Evolutionary conservation across 1,140 invertebrate genomes (phyloP).

Genomic region (Drosophila orosa): DNA sequence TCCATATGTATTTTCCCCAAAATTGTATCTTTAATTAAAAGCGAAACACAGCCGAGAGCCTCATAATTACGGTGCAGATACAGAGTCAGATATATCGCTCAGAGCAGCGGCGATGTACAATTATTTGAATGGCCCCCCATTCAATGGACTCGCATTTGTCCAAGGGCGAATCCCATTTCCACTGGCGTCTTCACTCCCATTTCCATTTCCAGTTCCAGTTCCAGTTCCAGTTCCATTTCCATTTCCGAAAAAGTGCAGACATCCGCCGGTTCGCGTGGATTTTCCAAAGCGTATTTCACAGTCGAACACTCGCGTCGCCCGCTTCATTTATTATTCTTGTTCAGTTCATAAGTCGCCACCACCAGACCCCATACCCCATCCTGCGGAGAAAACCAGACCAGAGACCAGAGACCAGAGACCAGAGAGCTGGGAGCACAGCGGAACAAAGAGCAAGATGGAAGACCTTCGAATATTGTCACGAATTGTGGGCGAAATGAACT

Average conservation of each 20-base stretch:
- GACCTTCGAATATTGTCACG: slow-evolving; percentile 47
- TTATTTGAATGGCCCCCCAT: background rate
- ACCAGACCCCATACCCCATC: background rate
- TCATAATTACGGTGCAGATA: slow-evolving; percentile 6
- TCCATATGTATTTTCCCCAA: background rate
- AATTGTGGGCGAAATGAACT: slow-evolving; percentile 46
- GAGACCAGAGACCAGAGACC: background rate
- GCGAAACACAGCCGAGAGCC: background rate
- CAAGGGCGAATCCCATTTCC: background rate
- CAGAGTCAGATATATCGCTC: background rate
- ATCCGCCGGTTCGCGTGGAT: slow-evolving; percentile 4
- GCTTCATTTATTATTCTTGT: slow-evolving; percentile 55
- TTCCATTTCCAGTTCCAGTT: too few species aligned
- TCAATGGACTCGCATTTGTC: background rate
- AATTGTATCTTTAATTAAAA: background rate
- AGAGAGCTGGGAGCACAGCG: background rate
- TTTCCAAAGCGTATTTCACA: slow-evolving; percentile 52
- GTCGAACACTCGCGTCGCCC: slow-evolving; percentile 45
- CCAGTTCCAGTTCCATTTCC: slow-evolving; percentile 4
- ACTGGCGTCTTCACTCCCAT: background rate
- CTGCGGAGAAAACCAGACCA: background rate
- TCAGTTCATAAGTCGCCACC: slow-evolving; percentile 44
- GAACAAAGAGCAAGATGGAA: slow-evolving; percentile 27
- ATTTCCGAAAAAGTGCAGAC: slow-evolving; percentile 20
- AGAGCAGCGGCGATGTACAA: background rate